Conservation (phyloP, 1,140 invertebrate genomes). For the Venustaconcha ellipsiformis region DNA sequence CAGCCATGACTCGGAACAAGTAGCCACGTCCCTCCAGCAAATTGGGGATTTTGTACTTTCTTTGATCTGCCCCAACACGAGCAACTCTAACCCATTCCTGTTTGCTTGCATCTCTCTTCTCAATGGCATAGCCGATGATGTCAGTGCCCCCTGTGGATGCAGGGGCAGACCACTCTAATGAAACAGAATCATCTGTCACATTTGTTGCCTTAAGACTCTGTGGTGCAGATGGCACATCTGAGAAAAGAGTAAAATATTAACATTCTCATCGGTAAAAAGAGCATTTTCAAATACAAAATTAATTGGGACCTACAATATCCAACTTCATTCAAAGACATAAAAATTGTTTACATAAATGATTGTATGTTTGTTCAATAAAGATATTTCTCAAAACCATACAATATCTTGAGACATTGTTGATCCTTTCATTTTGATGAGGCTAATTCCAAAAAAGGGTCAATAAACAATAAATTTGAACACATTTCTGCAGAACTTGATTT, state of each 20-base stretch:
- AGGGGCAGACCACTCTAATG: slow-evolving; percentile 87
- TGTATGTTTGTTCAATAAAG: too few species aligned
- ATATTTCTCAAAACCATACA: too few species aligned
- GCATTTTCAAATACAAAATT: too few species aligned
- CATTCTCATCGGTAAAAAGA: too few species aligned
- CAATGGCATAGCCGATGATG: slow-evolving; percentile 90
- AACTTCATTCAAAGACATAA: too few species aligned
- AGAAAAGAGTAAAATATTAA: slow-evolving; percentile 10
- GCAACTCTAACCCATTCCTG: slow-evolving; percentile 73
- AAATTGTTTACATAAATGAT: too few species aligned
- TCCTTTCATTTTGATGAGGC: too few species aligned
- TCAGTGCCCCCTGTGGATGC: slow-evolving; percentile 97
- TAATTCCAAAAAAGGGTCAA: too few species aligned
- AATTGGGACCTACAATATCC: too few species aligned
- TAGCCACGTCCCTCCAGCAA: slow-evolving; percentile 95
- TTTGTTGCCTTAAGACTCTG: slow-evolving; percentile 53
- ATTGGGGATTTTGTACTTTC: slow-evolving; percentile 58
- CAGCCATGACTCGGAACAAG: slow-evolving; percentile 92
- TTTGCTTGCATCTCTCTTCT: slow-evolving; percentile 79
- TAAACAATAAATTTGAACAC: too few species aligned
- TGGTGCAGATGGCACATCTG: slow-evolving; percentile 59
- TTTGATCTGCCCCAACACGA: slow-evolving; percentile 43
- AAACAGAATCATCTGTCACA: slow-evolving; percentile 57
- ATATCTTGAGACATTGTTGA: too few species aligned
- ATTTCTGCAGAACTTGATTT: too few species aligned